These are phyloP conservation scores for Drosophila stalkeri DNA, from an alignment of 2,888 invertebrate species.

Conservation along the genomic window DNA sequence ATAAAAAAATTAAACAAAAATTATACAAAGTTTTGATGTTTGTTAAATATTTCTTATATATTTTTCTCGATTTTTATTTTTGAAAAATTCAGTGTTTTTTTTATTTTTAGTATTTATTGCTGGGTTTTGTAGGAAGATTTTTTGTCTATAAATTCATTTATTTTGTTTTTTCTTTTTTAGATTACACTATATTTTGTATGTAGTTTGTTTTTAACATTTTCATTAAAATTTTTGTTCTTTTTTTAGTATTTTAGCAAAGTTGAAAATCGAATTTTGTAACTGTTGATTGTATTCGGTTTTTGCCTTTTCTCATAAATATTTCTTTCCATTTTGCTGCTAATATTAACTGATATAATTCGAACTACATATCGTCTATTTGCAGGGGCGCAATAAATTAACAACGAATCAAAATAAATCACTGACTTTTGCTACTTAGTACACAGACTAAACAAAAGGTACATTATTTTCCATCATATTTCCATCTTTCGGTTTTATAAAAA, in stretches of 20 bases:
- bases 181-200: conserved; percentile 56
- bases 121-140: conserved; percentile 70
- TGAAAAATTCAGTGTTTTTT: conserved; percentile 44
- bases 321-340: conserved; percentile 17
- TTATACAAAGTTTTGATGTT: conserved; percentile 3
- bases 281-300: conserved; percentile 52
- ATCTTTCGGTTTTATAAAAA: conserved; percentile 36
- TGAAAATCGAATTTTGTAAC: conserved; percentile 58
- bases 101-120: conserved; percentile 42
- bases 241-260: conserved; percentile 47
- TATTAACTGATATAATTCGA: conserved; percentile 55
- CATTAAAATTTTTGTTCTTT: conserved; percentile 8
- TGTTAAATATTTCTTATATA: conserved; percentile 26
- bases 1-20: background rate
- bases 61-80: conserved; percentile 45
- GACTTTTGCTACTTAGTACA: conserved; percentile 41
- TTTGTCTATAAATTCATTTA: conserved; percentile 72
- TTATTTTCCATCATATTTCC: conserved; percentile 36
- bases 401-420: conserved; percentile 44
- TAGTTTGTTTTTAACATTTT: conserved; percentile 40
- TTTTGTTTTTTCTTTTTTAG: conserved; percentile 37
- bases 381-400: conserved; percentile 48
- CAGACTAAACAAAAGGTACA: conserved; percentile 65
- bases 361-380: conserved; percentile 38
- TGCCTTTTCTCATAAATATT: conserved; percentile 4